Percentiles rank a stretch among this genome's conserved stretches.
phyloP scores from a whole-genome alignment of 2,888 invertebrate genomes.

The Serrognathus titanus region DNA sequence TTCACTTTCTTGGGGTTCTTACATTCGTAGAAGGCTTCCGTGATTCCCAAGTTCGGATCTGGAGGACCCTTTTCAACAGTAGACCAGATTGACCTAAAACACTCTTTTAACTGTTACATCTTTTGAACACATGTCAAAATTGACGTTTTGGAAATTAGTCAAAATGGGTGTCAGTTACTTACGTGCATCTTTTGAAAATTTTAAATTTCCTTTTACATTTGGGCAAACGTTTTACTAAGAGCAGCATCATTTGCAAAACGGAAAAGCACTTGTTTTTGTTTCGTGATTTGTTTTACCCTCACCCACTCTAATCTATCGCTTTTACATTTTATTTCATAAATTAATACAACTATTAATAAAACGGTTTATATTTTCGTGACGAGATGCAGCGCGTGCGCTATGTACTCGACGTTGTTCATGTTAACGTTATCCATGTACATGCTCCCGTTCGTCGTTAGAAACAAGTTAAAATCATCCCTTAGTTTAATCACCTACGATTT shows the following conservation, averaged over 20 bases:
- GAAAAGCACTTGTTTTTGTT: no score
- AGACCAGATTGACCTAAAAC: conserved; percentile 9
- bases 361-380: conserved; percentile 63
- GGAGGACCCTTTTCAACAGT: conserved; percentile 60
- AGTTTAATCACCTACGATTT: conserved; percentile 72
- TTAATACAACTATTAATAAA: conserved; percentile 12
- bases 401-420: conserved; percentile 89
- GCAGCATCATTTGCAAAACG: no score
- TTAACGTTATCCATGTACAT: conserved; percentile 97
- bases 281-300: no score
- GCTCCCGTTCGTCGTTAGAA: conserved; percentile 94
- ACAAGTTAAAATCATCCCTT: conserved; percentile 88
- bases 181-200: no score
- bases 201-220: no score
- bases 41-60: conserved; percentile 65
- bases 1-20: conserved; percentile 66
- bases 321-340: no score
- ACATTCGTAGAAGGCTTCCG: conserved; percentile 64
- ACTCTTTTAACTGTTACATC: no score
- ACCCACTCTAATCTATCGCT: no score
- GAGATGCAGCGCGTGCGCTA: conserved; percentile 90
- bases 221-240: no score
- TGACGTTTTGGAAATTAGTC: no score
- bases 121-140: no score
- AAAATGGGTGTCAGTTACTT: no score